Evolutionary conservation across 2,797 vertebrate genomes (phyloP).

Genomic region (Cryptoblepharus egeriae): DNA sequence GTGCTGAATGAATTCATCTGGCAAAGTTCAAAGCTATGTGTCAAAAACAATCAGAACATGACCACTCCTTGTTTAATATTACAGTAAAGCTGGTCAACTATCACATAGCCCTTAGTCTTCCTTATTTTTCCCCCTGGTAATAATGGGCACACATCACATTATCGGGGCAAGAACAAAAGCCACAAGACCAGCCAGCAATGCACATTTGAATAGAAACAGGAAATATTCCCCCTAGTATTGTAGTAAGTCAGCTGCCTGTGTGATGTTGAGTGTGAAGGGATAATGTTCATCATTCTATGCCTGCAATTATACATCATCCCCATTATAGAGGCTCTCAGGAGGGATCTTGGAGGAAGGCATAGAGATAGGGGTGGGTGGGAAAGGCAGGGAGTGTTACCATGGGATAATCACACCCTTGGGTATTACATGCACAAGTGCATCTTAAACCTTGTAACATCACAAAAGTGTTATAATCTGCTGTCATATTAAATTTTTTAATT

Average conservation of each 20-base stretch:
- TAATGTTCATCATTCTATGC: not conserved
- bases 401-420: constrained; percentile 63
- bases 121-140: not conserved
- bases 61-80: constrained; percentile 13
- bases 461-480: constrained; percentile 73
- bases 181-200: not conserved
- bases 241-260: not conserved
- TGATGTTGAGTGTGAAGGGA: not conserved
- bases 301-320: not conserved
- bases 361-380: not conserved
- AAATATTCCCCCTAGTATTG: not conserved
- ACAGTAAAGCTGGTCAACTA: not conserved
- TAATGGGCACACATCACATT: constrained; percentile 15
- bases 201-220: not conserved
- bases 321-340: not conserved
- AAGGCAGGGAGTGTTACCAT: constrained; percentile 30
- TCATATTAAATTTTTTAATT: constrained; percentile 75
- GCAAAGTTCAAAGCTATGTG: fast-evolving
- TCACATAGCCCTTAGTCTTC: constrained; percentile 16
- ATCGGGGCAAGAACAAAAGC: constrained; percentile 30
- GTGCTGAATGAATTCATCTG: not conserved
- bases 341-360: not conserved
- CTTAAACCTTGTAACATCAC: constrained; percentile 64
- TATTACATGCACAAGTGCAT: constrained; percentile 55
- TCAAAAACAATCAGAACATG: not conserved